A percentile compares a stretch with the other conserved stretches of the same genome.
Evolutionary conservation across 2,113 vertebrate species (phyloP).

Genomic region (Microtus montanus): DNA sequence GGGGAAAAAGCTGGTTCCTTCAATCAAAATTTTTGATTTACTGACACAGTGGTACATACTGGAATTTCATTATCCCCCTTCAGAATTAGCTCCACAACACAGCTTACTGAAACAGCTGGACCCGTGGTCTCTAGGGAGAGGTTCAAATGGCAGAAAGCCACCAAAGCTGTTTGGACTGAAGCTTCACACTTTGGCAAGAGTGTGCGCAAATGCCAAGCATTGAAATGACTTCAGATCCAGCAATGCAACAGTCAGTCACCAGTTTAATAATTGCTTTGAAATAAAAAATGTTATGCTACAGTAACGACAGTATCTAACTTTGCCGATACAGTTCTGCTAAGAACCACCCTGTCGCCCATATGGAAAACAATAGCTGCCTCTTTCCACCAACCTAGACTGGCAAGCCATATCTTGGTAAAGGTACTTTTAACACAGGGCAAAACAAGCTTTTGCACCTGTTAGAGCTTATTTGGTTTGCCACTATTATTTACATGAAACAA

Average conservation of each 20-base stretch:
- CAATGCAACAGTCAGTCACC: not conserved
- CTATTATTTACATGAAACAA: slow-evolving; percentile 73
- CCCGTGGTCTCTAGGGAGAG: slow-evolving; percentile 42
- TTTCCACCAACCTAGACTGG: not conserved
- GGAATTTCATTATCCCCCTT: slow-evolving; percentile 62
- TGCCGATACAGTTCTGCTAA: not conserved
- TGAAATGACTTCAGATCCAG: slow-evolving; percentile 13
- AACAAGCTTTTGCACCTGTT: slow-evolving; percentile 78
- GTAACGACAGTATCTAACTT: not conserved
- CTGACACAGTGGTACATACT: slow-evolving; percentile 29
- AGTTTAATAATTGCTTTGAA: slow-evolving; percentile 1
- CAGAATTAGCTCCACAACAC: slow-evolving; percentile 48
- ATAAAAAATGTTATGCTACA: slow-evolving; percentile 18
- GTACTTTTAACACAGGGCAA: slow-evolving; percentile 62
- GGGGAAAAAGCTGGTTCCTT: slow-evolving; percentile 49
- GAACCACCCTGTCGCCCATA: not conserved
- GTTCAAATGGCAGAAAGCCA: slow-evolving; percentile 62
- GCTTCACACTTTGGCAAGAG: slow-evolving; percentile 60
- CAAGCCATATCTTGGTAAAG: slow-evolving; percentile 42
- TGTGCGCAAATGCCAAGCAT: slow-evolving; percentile 36
- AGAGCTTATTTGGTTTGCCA: slow-evolving; percentile 72
- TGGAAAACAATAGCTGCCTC: not conserved
- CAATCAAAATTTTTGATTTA: slow-evolving; percentile 58
- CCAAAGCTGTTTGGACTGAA: slow-evolving; percentile 58
- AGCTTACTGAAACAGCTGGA: slow-evolving; percentile 71